Evolutionary conservation across 2,113 vertebrate species (phyloP), one percentile per base, ranked within the genome.

Genomic region (Pseudorasbora parva): DNA sequence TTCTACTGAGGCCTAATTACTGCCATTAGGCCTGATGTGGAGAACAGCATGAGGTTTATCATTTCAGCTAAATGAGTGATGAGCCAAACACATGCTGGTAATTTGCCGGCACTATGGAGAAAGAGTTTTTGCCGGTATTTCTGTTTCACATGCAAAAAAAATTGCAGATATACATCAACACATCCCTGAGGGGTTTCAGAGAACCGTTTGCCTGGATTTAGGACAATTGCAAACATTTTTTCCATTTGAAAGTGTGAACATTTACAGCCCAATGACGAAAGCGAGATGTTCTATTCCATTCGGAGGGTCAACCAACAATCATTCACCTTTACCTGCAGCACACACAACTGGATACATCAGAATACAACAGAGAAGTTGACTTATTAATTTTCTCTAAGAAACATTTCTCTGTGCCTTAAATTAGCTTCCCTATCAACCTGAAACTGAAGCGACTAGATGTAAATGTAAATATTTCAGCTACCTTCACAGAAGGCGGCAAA

Each of bases 1-100:
- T 64, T 78, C 43, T 66, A 66, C 59, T 30, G 77, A 64, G 77
- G 77, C 59, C 25, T 49, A 64, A 79, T 79, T 64, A 64, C 60
- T 79, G 43, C 77, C 43, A 66, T 79, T 66, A 64, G 23, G 43
- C 41, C 77, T 64, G 59, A 79, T 30, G 77, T 14, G 45, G 25
- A 79, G 45, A 79, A 62, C 78, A 64, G 57, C 77, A 27, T 64
- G 77, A 66, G 59, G 78, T 49, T 33, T 27, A 66, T 60, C 21
- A 62, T 62, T 62, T 64, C 59, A 79, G 41, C 60, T 79, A 79
- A 79, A 64, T 4, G 41, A 64, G 41, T 4, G 78, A n/a, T 33
- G 78, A 49, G 25, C 17, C 25, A 47, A 30, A 79, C 60, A 66
- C 56, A 60, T 4, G 14, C 43, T 66, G 59, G n/a, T 66, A 47